A percentile compares a stretch with the other conserved stretches of the same genome.
Conservation (phyloP, 2,797 vertebrate species). For the Podarcis siculus region DNA sequence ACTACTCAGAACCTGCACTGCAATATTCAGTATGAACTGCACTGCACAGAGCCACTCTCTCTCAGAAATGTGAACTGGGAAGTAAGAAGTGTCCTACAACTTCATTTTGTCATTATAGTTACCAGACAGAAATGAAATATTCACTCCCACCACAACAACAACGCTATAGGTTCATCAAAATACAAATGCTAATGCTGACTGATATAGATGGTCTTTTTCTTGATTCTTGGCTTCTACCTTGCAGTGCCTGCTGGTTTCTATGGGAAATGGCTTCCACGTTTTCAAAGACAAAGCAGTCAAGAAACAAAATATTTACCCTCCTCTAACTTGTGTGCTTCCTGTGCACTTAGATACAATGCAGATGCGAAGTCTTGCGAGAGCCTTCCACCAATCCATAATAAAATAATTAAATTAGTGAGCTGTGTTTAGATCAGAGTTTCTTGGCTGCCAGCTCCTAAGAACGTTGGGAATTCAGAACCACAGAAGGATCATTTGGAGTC, state of each 20-base stretch:
- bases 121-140: neutral
- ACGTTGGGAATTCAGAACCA: constrained; percentile 81
- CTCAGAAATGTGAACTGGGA: too few relatives aligned
- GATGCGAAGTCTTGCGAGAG: constrained; percentile 81
- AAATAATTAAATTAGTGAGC: constrained; percentile 91
- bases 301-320: constrained; percentile 81
- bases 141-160: neutral
- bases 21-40: too few relatives aligned
- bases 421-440: constrained; percentile 83
- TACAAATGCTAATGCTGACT: constrained; percentile 31
- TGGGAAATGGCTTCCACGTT: constrained; percentile 74
- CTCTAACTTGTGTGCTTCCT: constrained; percentile 74
- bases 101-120: neutral
- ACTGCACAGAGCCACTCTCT: too few relatives aligned
- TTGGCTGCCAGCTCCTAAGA: constrained; percentile 83
- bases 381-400: constrained; percentile 83
- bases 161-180: constrained; percentile 13
- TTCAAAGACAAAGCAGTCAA: constrained; percentile 74
- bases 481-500: constrained; percentile 85
- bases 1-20: too few relatives aligned
- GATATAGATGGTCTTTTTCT: constrained; percentile 54
- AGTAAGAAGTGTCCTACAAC: neutral
- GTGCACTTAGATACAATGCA: constrained; percentile 79
- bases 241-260: constrained; percentile 59
- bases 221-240: constrained; percentile 55